Percentiles rank a stretch among this genome's conserved stretches.
phyloP scores from a whole-genome alignment of 2,888 invertebrate genomes.

The Cetonia aurata region DNA sequence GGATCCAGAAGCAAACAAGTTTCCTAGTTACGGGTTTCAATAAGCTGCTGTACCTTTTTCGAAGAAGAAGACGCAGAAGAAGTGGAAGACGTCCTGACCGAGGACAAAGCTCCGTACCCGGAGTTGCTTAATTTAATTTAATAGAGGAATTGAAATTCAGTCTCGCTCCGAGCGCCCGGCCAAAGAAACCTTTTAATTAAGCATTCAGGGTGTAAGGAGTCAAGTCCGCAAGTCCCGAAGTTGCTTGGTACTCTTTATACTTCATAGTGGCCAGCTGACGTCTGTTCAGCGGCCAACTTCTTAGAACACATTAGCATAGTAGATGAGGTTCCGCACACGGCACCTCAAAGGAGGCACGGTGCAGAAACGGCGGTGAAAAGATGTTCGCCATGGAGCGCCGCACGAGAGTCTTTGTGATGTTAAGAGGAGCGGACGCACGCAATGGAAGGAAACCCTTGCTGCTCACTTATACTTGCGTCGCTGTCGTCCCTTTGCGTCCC shows the following conservation, averaged over 20 bases:
- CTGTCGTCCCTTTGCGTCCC: slow-evolving; percentile 4
- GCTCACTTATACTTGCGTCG: slow-evolving; percentile 31
- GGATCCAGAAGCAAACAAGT: background rate
- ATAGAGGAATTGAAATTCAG: slow-evolving; percentile 44
- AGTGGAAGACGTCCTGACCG: slow-evolving; percentile 32
- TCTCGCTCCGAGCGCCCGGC: slow-evolving; percentile 35
- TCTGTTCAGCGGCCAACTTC: slow-evolving; percentile 63
- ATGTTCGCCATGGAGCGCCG: slow-evolving; percentile 27
- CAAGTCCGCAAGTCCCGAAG: slow-evolving; percentile 53
- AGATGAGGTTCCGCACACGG: slow-evolving; percentile 61
- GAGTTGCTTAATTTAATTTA: slow-evolving; percentile 46
- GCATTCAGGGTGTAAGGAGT: slow-evolving; percentile 57
- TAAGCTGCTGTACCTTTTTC: background rate
- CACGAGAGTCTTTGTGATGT: slow-evolving; percentile 39
- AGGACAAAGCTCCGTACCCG: slow-evolving; percentile 24
- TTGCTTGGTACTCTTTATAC: slow-evolving; percentile 68
- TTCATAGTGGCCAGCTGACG: slow-evolving; percentile 72
- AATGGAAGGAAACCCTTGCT: slow-evolving; percentile 31
- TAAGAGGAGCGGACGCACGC: slow-evolving; percentile 40
- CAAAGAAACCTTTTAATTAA: slow-evolving; percentile 57
- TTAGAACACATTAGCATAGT: slow-evolving; percentile 66
- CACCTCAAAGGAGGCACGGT: slow-evolving; percentile 42
- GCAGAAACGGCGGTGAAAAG: slow-evolving; percentile 36
- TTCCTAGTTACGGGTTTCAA: background rate
- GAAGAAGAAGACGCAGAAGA: slow-evolving; percentile 25